Conservation (phyloP, 2,113 vertebrate species). For the Cairina moschata region DNA sequence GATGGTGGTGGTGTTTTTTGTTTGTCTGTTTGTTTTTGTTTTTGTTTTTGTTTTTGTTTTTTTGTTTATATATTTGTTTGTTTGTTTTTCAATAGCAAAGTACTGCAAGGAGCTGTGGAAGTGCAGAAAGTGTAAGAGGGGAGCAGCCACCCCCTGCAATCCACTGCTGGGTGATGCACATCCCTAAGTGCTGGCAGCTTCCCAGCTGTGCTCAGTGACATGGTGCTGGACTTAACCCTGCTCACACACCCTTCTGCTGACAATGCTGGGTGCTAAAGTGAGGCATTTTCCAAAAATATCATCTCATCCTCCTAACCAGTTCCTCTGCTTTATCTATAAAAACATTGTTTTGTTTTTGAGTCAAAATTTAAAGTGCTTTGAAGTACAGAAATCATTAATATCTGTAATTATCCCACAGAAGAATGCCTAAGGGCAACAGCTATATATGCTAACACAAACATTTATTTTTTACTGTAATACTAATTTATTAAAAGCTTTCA, state of each 20-base stretch:
- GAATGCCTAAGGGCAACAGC: background rate
- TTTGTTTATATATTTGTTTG: too few relatives aligned
- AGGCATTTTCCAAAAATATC: background rate
- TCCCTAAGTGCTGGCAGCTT: background rate
- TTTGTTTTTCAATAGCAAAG: too few relatives aligned
- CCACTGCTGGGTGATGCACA: background rate
- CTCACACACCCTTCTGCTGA: background rate
- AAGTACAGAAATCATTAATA: background rate
- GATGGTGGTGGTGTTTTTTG: too few relatives aligned
- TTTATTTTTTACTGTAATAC: background rate
- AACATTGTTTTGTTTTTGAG: background rate
- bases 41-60: too few relatives aligned
- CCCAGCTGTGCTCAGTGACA: background rate
- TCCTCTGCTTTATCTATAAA: background rate
- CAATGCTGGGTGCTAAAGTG: background rate
- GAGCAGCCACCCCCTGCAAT: rapidly evolving
- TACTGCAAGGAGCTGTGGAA: background rate
- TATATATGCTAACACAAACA: background rate
- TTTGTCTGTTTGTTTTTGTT: too few relatives aligned
- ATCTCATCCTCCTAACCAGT: background rate
- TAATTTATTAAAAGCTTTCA: background rate
- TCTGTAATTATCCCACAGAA: background rate
- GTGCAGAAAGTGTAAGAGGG: background rate
- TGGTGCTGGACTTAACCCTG: background rate
- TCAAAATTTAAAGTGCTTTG: background rate